A percentile compares a stretch with the other conserved stretches of the same genome.
Evolutionary conservation across 2,797 vertebrate genomes (phyloP).

Genomic region (Squalus acanthias): DNA sequence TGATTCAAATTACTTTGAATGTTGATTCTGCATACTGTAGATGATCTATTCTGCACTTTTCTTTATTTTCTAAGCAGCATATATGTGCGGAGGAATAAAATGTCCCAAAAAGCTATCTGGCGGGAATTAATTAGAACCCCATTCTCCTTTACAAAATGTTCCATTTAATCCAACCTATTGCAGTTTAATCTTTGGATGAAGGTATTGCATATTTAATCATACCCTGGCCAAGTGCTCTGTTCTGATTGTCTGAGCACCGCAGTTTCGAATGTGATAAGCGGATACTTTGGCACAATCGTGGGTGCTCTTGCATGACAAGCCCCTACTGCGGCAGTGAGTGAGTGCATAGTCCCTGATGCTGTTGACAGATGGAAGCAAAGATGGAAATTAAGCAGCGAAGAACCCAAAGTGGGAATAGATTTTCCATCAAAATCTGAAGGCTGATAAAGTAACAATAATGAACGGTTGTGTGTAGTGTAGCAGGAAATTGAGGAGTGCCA

Average conservation of each 20-base stretch:
- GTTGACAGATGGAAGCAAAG: background rate
- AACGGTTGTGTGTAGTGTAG: background rate
- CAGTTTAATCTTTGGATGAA: conserved; percentile 2
- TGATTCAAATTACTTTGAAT: background rate
- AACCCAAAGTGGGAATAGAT: background rate
- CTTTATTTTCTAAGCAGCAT: background rate
- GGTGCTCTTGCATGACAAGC: background rate
- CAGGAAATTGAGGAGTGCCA: background rate
- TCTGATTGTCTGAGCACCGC: background rate
- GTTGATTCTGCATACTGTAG: background rate
- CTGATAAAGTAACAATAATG: background rate
- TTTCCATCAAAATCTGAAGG: background rate
- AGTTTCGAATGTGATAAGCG: background rate
- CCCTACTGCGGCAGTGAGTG: background rate
- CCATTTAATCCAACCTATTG: background rate
- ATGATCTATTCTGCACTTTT: background rate
- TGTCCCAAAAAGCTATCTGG: background rate
- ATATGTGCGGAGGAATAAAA: background rate
- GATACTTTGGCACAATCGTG: background rate
- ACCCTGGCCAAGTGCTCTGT: background rate
- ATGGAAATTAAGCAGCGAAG: conserved; percentile 4
- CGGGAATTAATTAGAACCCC: background rate
- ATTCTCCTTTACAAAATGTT: background rate
- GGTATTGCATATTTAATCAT: background rate
- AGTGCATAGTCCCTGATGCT: background rate